Evolutionary conservation across 2,888 invertebrate species (phyloP), one percentile per base, ranked within the genome.

Genomic region (Ceramica pisi): DNA sequence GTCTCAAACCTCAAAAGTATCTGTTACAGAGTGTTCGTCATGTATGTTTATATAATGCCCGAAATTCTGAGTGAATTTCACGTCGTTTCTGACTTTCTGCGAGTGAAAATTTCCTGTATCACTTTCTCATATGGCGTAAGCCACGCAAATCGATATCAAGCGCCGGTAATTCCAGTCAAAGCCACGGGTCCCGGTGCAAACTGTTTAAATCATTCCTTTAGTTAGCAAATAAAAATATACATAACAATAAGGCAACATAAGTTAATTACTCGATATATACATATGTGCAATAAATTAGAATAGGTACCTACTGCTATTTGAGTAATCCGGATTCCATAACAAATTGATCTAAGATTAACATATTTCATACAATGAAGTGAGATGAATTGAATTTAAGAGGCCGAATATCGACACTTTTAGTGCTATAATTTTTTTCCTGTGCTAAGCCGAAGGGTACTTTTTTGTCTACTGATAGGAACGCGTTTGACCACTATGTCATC

Each of bases 121-220:
- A 48, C 57, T 48, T 69, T 44, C 35, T 44, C 21, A 21, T 3
- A 26, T 8, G 21, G 7, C 41, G 7, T 31, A 21, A 73, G 21
- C 41, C 35, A 44, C 50, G 31, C 51, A 35, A 61, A 77, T 64
- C 48, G n/a, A 68, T 68, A 55, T 26, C 19, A 51, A 21, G 3
- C 55, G 65, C 66, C 21, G 67, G 57, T 44, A 56, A 65, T 31
- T 50, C 8, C 16, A 53, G 31, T 26, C 23, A 16, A 44, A 69
- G 51, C 46, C 78, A 78, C 78, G 78, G 79, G 78, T 60, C 60
- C 14, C 26, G 61, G n/a, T 53, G 35, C n/a, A 26, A 67, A 55
- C 51, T 61, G 35, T 59, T 57, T 53, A 48, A 63, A 63, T 56
- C 55, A 56, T 48, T 71, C 12, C 16, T 51, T n/a, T 21, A 56